Evolutionary conservation across 2,888 invertebrate genomes (phyloP).

Genomic region (Apotomis capreana): DNA sequence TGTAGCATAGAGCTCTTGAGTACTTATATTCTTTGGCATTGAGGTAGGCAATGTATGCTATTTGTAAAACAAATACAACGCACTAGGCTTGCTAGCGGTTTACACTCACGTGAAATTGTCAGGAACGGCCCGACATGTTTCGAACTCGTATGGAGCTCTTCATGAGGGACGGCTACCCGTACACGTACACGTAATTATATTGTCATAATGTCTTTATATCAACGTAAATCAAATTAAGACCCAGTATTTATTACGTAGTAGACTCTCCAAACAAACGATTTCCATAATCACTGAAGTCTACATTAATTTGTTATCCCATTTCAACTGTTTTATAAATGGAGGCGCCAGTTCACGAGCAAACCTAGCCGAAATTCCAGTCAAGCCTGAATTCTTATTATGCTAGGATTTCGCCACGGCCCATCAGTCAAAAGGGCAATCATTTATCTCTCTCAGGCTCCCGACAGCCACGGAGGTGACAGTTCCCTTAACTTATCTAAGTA

Average conservation of each 20-base stretch:
- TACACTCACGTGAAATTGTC: no score
- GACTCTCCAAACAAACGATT: background rate
- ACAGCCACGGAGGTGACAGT: constrained; percentile 55
- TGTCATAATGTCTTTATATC: no score
- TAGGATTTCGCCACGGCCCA: constrained; percentile 47
- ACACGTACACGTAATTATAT: no score
- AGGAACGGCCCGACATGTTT: no score
- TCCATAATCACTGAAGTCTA: background rate
- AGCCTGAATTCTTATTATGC: constrained; percentile 39
- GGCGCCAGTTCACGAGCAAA: background rate
- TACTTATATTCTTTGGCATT: no score
- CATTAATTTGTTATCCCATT: constrained; percentile 9
- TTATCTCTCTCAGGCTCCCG: constrained; percentile 56
- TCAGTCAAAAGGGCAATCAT: constrained; percentile 53
- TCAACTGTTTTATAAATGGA: constrained; percentile 11
- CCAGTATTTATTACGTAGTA: background rate
- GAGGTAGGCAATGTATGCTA: no score
- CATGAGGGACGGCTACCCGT: no score
- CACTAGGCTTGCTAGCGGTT: no score
- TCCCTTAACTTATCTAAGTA: constrained; percentile 58
- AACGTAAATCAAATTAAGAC: no score
- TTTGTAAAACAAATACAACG: no score
- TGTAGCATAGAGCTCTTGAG: no score
- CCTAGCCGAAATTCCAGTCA: constrained; percentile 13
- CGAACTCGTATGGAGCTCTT: no score